phyloP scores from a whole-genome alignment of 2,888 invertebrate genomes.

The Lagria hirta region DNA sequence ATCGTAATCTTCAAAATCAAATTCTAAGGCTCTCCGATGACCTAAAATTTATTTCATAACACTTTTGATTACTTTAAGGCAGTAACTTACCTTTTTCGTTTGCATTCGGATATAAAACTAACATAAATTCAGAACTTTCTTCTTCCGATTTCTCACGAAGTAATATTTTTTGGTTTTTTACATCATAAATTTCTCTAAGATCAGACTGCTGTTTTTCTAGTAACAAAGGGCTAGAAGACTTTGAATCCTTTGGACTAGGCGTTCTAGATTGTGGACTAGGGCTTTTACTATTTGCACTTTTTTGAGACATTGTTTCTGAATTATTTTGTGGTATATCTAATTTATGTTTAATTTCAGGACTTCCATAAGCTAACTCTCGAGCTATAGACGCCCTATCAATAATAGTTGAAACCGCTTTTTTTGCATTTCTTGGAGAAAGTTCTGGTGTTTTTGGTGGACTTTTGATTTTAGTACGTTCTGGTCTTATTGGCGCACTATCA shows the following conservation, averaged over 20 bases:
- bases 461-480: constrained; percentile 49
- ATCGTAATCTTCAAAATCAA: constrained; percentile 66
- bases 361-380: constrained; percentile 59
- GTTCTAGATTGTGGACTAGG: constrained; percentile 4
- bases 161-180: constrained; percentile 33
- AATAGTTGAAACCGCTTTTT: constrained; percentile 45
- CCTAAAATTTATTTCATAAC: constrained; percentile 31
- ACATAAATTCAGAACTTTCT: constrained; percentile 79
- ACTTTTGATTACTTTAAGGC: no score
- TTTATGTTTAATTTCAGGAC: constrained; percentile 51
- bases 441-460: constrained; percentile 52
- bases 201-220: constrained; percentile 14
- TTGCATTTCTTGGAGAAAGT: constrained; percentile 42
- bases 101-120: constrained; percentile 62
- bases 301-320: no score
- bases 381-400: constrained; percentile 57
- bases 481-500: constrained; percentile 42
- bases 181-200: no score
- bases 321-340: constrained; percentile 15
- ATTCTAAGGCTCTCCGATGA: constrained; percentile 43
- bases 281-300: neutral
- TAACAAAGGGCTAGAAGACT: constrained; percentile 8
- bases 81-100: constrained; percentile 43
- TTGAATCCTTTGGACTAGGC: constrained; percentile 28
- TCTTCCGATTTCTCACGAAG: constrained; percentile 53